phyloP scores from a whole-genome alignment of 2,888 invertebrate species.

The Apodemia duryi region DNA sequence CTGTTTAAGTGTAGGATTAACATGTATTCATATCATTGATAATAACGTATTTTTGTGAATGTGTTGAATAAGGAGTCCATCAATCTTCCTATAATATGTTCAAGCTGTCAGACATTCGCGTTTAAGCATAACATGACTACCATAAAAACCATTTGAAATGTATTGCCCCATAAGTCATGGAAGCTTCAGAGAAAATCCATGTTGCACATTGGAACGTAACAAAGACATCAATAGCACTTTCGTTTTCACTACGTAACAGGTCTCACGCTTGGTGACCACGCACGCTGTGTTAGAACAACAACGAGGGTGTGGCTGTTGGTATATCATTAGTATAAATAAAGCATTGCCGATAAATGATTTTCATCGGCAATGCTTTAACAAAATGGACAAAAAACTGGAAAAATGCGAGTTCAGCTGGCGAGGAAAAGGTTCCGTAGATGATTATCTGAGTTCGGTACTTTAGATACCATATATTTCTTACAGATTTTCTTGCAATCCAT shows the following conservation, averaged over 20 bases:
- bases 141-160: constrained; percentile 1
- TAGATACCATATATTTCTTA: too few species aligned
- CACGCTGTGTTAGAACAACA: not conserved
- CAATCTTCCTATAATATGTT: not conserved
- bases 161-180: constrained; percentile 17
- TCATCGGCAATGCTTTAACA: too few species aligned
- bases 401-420: too few species aligned
- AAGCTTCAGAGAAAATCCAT: constrained; percentile 12
- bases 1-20: too few species aligned
- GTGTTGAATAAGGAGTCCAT: not conserved
- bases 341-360: too few species aligned
- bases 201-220: constrained; percentile 18
- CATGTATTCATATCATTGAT: too few species aligned
- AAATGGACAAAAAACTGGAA: too few species aligned
- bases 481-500: too few species aligned
- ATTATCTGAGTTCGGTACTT: too few species aligned
- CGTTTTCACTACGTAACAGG: constrained; percentile 35
- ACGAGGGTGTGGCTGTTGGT: constrained; percentile 1
- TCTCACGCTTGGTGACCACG: constrained; percentile 34
- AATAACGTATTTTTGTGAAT: too few species aligned
- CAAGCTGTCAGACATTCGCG: not conserved
- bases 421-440: too few species aligned
- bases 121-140: not conserved
- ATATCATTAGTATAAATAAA: not conserved
- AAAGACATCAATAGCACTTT: constrained; percentile 33